phyloP scores from a whole-genome alignment of 64 coral and sea anemone genomes.

The Orbicella faveolata region DNA sequence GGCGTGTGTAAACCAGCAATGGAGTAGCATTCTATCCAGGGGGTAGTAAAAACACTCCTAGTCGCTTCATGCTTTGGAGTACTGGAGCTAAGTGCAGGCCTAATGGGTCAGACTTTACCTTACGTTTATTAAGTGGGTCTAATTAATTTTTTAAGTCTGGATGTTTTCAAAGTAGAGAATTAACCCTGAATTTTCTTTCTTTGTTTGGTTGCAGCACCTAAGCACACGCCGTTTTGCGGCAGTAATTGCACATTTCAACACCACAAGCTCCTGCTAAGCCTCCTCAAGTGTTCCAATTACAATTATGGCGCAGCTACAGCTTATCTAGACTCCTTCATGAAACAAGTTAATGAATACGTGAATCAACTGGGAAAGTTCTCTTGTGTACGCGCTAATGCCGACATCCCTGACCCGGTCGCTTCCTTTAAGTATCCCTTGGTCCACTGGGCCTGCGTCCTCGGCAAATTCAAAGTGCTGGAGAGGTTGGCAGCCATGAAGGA shows the following conservation, averaged over 20 bases:
- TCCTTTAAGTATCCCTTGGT: slow-evolving; percentile 35
- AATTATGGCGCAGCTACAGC: neutral
- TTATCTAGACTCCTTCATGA: neutral
- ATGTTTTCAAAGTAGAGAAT: too few relatives aligned
- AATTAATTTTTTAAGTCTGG: too few relatives aligned
- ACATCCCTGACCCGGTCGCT: slow-evolving; percentile 1
- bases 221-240: slow-evolving; percentile 25
- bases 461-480: slow-evolving; percentile 21
- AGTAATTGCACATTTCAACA: neutral
- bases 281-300: slow-evolving; percentile 21
- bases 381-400: neutral
- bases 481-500: slow-evolving; percentile 24
- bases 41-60: too few relatives aligned
- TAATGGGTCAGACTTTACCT: too few relatives aligned
- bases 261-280: slow-evolving; percentile 9
- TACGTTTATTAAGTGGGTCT: too few relatives aligned
- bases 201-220: neutral
- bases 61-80: too few relatives aligned
- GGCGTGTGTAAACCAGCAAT: too few relatives aligned
- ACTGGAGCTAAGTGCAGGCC: too few relatives aligned
- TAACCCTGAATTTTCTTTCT: neutral
- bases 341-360: slow-evolving; percentile 15
- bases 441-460: slow-evolving; percentile 29
- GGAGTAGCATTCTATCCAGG: too few relatives aligned
- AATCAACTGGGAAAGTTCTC: slow-evolving; percentile 25